A percentile compares a stretch with the other conserved stretches of the same genome.
Conservation (phyloP, 2,888 invertebrate genomes). For the Drosophila nr. perissopoda region DNA sequence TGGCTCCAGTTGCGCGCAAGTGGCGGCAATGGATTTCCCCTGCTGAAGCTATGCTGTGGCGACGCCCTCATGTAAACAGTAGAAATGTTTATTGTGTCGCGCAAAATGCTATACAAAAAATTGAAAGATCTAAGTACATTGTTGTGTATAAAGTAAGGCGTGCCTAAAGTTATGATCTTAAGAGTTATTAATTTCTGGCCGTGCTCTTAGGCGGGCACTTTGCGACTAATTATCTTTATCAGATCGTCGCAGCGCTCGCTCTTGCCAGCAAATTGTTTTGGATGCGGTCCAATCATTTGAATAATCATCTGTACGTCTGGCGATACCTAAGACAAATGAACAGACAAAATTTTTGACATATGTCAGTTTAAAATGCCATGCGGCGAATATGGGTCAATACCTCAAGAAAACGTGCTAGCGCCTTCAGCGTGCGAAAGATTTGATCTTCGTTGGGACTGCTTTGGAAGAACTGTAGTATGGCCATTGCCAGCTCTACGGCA, state of each 20-base stretch:
- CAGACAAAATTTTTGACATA: conserved; percentile 57
- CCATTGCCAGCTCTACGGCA: conserved; percentile 96
- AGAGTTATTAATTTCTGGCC: conserved; percentile 8
- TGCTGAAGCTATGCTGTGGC: conserved; percentile 73
- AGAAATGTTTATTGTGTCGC: conserved; percentile 74
- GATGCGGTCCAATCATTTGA: conserved; percentile 95
- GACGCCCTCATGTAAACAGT: conserved; percentile 66
- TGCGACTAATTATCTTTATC: conserved; percentile 90
- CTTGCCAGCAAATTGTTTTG: conserved; percentile 92
- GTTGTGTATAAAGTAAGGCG: conserved; percentile 43
- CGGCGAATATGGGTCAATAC: conserved; percentile 73
- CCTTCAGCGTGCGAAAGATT: conserved; percentile 91
- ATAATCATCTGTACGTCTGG: conserved; percentile 95
- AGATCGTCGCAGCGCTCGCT: conserved; percentile 93
- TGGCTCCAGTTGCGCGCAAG: conserved; percentile 91
- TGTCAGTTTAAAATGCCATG: conserved; percentile 45
- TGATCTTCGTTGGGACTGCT: conserved; percentile 92
- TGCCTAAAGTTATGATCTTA: conserved; percentile 44
- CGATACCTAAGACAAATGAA: conserved; percentile 88
- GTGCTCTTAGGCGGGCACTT: conserved; percentile 85
- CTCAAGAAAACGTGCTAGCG: conserved; percentile 88
- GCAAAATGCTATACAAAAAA: conserved; percentile 77
- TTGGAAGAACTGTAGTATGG: conserved; percentile 94
- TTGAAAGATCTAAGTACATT: conserved; percentile 65
- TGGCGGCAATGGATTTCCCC: conserved; percentile 69